phyloP scores from a whole-genome alignment of 2,113 vertebrate genomes.

The Mesoclemmys tuberculata region DNA sequence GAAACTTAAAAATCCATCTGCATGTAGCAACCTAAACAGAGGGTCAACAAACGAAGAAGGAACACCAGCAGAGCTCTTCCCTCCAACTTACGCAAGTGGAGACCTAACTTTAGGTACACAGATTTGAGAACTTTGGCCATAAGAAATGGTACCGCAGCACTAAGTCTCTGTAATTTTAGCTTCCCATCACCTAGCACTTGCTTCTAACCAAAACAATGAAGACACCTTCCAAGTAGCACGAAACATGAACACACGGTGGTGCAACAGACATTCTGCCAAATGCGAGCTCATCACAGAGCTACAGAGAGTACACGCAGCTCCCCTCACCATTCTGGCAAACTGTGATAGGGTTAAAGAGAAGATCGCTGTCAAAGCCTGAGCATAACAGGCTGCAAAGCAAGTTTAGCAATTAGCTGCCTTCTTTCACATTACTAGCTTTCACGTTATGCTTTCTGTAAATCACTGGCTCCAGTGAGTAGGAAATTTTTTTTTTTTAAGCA shows the following conservation, averaged over 20 bases:
- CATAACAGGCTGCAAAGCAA: neutral
- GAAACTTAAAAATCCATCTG: too few relatives aligned
- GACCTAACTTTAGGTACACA: accelerated
- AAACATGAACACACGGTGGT: accelerated
- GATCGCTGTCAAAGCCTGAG: neutral
- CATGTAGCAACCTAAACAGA: too few relatives aligned
- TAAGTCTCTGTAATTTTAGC: too few relatives aligned
- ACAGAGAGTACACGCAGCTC: neutral
- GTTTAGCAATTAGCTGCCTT: neutral
- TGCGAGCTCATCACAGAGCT: accelerated
- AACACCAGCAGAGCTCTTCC: too few relatives aligned
- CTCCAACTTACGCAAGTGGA: too few relatives aligned
- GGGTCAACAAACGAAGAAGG: too few relatives aligned
- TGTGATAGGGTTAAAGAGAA: neutral
- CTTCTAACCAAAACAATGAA: neutral
- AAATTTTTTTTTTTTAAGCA: too few relatives aligned
- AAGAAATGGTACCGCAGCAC: neutral
- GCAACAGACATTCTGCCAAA: neutral
- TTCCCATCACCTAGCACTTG: too few relatives aligned
- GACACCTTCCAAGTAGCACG: accelerated
- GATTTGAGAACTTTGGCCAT: neutral
- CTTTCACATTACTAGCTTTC: too few relatives aligned
- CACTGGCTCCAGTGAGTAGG: too few relatives aligned
- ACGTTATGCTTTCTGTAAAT: too few relatives aligned
- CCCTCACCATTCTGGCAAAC: neutral